A percentile compares a stretch with the other conserved stretches of the same genome.
These are phyloP conservation scores for Hyposoter didymator DNA, from an alignment of 2,888 invertebrate genomes.

Conservation along the genomic window DNA sequence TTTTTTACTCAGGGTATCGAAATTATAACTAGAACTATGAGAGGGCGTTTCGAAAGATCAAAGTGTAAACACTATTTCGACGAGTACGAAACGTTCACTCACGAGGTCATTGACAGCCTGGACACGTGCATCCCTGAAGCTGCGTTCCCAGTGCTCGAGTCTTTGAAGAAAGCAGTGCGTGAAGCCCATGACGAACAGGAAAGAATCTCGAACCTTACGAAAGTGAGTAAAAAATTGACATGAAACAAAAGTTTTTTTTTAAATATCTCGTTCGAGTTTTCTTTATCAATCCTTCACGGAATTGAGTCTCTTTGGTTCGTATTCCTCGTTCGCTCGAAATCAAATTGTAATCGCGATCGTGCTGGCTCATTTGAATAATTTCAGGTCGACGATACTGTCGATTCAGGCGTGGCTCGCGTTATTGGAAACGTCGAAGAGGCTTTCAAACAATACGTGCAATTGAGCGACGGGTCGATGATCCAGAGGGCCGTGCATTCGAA, in stretches of 20 bases:
- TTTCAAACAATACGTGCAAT: neutral
- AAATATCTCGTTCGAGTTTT: no score
- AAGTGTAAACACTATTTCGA: neutral
- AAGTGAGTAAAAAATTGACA: no score
- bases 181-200: no score
- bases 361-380: neutral
- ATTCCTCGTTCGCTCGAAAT: neutral
- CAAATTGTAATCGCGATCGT: neutral
- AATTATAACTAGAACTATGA: neutral
- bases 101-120: neutral
- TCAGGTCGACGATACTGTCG: neutral
- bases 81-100: neutral
- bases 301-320: no score
- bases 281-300: no score
- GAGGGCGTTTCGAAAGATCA: neutral
- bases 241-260: no score
- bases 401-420: neutral
- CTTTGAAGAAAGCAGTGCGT: neutral
- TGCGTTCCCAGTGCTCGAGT: neutral
- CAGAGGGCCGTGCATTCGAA: neutral
- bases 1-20: neutral
- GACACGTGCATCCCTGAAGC: neutral
- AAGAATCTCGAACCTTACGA: no score
- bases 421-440: neutral
- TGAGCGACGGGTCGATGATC: neutral